phyloP scores from a whole-genome alignment of 2,113 vertebrate genomes.

The Daphoenositta chrysoptera region DNA sequence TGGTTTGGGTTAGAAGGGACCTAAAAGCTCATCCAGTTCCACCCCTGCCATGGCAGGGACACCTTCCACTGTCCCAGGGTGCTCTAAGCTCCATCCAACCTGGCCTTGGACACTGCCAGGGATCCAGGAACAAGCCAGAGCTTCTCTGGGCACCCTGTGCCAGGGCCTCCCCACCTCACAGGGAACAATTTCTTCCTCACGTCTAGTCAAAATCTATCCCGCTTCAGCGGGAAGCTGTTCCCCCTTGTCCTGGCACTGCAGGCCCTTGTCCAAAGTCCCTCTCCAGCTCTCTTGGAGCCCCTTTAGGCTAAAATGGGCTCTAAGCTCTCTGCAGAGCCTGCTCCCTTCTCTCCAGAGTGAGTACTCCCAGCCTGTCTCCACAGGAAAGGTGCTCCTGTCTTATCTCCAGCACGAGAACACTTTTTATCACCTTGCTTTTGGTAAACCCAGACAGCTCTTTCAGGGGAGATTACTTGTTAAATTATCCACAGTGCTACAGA shows the following conservation, averaged over 20 bases:
- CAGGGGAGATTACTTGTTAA: background rate
- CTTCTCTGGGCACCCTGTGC: background rate
- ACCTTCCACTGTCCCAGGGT: rapidly evolving
- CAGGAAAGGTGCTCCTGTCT: background rate
- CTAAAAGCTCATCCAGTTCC: background rate
- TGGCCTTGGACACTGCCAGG: background rate
- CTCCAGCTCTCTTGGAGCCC: background rate
- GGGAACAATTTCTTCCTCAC: background rate
- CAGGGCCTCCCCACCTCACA: rapidly evolving
- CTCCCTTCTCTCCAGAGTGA: background rate
- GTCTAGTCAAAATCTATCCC: background rate
- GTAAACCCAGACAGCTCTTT: background rate
- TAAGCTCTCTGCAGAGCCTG: background rate
- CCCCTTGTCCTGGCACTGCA: background rate
- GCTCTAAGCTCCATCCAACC: background rate
- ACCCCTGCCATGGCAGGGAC: background rate
- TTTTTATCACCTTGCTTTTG: background rate
- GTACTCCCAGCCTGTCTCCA: background rate
- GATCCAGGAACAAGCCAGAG: background rate
- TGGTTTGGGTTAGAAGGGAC: background rate
- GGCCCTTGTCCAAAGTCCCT: background rate
- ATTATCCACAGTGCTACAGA: slow-evolving; percentile 1
- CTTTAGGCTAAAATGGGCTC: background rate
- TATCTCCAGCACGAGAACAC: background rate
- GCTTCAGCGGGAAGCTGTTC: background rate